Evolutionary conservation across 2,113 vertebrate genomes (phyloP).

Genomic region (Istiophorus platypterus): DNA sequence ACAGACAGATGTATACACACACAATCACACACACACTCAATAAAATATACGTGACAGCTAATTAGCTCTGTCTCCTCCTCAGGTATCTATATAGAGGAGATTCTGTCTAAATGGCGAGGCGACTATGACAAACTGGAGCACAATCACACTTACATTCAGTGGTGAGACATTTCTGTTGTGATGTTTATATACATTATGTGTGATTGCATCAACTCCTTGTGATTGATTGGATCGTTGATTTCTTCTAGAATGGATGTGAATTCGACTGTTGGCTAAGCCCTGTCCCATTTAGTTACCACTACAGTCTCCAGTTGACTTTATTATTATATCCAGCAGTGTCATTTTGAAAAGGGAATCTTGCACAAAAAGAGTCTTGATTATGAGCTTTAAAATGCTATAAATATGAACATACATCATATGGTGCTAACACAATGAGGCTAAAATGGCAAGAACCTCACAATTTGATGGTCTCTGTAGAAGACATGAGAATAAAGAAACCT

Average conservation of each 20-base stretch:
- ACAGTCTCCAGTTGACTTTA: no score
- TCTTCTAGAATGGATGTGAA: background rate
- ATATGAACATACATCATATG: no score
- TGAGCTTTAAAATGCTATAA: background rate
- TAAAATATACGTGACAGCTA: conserved; percentile 3
- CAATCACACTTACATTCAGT: conserved; percentile 99
- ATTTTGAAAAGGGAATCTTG: background rate
- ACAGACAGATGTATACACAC: conserved; percentile 6
- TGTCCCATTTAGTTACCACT: no score
- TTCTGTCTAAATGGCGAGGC: conserved; percentile 96
- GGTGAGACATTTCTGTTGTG: conserved; percentile 84
- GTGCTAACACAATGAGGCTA: no score
- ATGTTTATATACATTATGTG: background rate
- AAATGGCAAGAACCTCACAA: no score
- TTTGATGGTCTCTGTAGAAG: no score
- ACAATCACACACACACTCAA: conserved; percentile 6
- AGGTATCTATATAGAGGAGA: conserved; percentile 98
- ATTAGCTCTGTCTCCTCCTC: conserved; percentile 36
- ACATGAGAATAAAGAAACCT: background rate
- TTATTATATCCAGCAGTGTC: no score
- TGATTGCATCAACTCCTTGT: background rate
- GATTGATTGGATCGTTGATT: background rate
- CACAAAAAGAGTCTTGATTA: background rate
- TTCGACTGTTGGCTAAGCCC: background rate
- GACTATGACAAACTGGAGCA: conserved; percentile 98